Evolutionary conservation across 2,888 invertebrate species (phyloP).

Genomic region (Drosophila nigritarsus): DNA sequence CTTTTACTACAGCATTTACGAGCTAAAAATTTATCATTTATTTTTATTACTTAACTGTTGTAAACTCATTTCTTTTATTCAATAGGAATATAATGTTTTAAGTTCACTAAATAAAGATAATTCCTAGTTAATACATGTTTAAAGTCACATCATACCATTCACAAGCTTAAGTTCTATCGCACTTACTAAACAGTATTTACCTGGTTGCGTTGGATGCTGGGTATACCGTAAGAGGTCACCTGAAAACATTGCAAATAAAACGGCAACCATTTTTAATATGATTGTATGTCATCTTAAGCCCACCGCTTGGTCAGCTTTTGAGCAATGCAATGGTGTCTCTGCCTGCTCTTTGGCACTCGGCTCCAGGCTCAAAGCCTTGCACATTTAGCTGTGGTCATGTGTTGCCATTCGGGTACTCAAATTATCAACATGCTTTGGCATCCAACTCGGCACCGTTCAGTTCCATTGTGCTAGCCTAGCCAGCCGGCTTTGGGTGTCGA

Average conservation of each 20-base stretch:
- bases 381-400: conserved; percentile 46
- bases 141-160: no score
- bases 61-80: background rate
- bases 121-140: background rate
- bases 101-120: background rate
- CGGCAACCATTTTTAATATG: conserved; percentile 83
- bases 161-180: background rate
- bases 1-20: background rate
- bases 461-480: conserved; percentile 59
- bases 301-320: conserved; percentile 52
- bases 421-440: conserved; percentile 71
- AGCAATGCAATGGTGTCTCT: conserved; percentile 19
- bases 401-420: conserved; percentile 78
- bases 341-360: conserved; percentile 29
- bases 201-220: conserved; percentile 4
- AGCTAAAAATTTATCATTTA: background rate
- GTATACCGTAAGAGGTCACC: conserved; percentile 67
- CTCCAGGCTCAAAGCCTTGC: conserved; percentile 16
- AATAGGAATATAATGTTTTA: background rate
- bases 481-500: conserved; percentile 70
- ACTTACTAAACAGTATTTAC: background rate
- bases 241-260: conserved; percentile 80
- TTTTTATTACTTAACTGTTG: background rate
- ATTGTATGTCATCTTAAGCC: conserved; percentile 83
- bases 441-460: conserved; percentile 32